Base-by-base conservation (phyloP, 2,888 invertebrate species). In the Cephus pygmeus region DNA sequence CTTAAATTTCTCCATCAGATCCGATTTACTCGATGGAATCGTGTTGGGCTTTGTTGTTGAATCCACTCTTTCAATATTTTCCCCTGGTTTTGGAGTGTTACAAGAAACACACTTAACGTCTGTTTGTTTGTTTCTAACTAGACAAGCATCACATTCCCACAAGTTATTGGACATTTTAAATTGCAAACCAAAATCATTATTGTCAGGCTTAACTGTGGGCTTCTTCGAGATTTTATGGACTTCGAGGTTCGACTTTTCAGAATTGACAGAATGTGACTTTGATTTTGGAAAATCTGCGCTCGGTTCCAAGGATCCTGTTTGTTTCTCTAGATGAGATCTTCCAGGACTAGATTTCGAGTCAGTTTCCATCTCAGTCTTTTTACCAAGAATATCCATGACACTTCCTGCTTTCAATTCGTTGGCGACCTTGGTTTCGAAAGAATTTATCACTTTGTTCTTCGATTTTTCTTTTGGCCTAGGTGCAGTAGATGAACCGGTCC, bases 121-220 rank as follows among this genome's bases (percentile, higher is more conserved):
- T 1, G 89, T 91, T 23, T 87, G 87, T 77, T 92, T 90, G 85
- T 95, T 95, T 76, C 90, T 90, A 6, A 94, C 90, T 89, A 93
- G 91, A 87, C 95, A 95, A 11, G 91, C 91, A 9, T 89, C 83
- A 85, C 95, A 95, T 82, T 93, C 93, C 95, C 95, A 95, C 34
- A 91, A 89, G 77, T 80, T 83, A 36, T 73, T 81, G 34, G 81
- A 81, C 73, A 85, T 80, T 76, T 85, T 88, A 69, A 88, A 89
- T 73, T 87, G 84, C 1, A 83, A 76, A 15, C 87, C 88, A 76
- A 88, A 88, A 68, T 77, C 71, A 73, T 85, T 84, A 9, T 77
- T 79, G 12, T 15, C 69, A 36, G 80, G 73, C 34, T 84, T 82
- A 12, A 73, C 34, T 12, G 77, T 34, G 73, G 84, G 71, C 11